phyloP scores from a whole-genome alignment of 2,888 invertebrate genomes.

The Prosapia bicincta region DNA sequence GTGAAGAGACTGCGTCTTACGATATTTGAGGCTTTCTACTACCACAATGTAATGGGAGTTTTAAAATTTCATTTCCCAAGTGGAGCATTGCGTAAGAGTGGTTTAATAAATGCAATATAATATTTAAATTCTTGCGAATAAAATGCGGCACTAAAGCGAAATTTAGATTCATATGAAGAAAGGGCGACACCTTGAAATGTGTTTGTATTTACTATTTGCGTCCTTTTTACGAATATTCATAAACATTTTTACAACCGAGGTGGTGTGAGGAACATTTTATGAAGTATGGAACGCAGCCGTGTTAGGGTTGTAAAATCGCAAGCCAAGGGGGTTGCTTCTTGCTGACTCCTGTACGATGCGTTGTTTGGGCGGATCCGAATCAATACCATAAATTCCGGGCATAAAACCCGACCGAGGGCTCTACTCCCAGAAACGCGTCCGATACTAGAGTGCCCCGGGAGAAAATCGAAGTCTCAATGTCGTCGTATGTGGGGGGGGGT shows the following conservation, averaged over 20 bases:
- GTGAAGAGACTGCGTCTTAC: no score
- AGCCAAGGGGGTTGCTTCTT: not conserved
- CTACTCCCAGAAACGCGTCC: not conserved
- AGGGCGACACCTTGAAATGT: no score
- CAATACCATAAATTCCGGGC: not conserved
- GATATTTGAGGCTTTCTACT: no score
- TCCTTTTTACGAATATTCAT: not conserved
- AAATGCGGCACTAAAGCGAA: no score
- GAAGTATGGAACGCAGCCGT: not conserved
- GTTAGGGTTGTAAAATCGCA: not conserved
- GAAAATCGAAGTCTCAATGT: not conserved
- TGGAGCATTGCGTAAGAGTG: no score
- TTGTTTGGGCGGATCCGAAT: not conserved
- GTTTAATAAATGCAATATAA: no score
- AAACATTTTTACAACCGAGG: not conserved
- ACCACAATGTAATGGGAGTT: no score
- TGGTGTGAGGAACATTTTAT: not conserved
- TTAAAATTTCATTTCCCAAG: no score
- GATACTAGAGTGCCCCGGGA: not conserved
- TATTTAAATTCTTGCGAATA: no score
- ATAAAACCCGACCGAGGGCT: not conserved
- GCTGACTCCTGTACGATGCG: not conserved
- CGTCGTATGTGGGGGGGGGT: not conserved
- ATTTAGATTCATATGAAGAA: no score
- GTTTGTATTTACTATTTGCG: not conserved